Percentiles rank a stretch among this genome's conserved stretches.
These are phyloP conservation scores for Gymnothorax javanicus DNA, from an alignment of 2,797 vertebrate species.

Conservation along the genomic window DNA sequence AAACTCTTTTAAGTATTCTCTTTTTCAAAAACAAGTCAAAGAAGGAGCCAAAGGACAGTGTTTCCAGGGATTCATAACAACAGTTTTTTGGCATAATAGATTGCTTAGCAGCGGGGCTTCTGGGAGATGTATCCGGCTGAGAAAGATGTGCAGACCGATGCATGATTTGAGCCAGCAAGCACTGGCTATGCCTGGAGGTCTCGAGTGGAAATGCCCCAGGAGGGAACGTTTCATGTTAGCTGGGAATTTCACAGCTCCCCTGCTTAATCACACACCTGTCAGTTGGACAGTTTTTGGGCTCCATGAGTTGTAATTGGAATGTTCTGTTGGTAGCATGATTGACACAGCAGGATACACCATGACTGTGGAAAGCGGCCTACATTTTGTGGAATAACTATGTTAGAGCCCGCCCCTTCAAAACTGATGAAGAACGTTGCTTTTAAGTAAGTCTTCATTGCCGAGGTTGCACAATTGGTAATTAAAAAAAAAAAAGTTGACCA, in stretches of 20 bases:
- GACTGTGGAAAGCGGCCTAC: neutral
- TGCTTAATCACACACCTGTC: neutral
- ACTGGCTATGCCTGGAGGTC: neutral
- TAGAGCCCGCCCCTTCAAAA: neutral
- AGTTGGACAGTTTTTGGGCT: neutral
- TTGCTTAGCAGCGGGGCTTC: neutral
- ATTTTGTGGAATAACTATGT: neutral
- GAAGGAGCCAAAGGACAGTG: conserved; percentile 19
- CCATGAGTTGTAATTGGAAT: neutral
- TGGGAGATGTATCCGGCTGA: neutral
- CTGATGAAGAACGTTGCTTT: neutral
- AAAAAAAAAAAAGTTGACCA: conserved; percentile 6
- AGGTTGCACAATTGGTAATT: neutral
- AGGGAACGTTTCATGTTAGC: neutral
- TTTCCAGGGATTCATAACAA: neutral
- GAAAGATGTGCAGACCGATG: neutral
- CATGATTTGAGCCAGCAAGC: neutral
- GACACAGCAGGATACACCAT: neutral
- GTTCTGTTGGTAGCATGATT: neutral
- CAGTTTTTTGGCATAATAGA: neutral
- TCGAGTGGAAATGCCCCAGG: neutral
- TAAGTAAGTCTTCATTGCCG: neutral
- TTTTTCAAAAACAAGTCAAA: neutral
- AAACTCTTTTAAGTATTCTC: neutral
- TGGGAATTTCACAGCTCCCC: neutral